Evolutionary conservation across 2,797 vertebrate genomes (phyloP).

Genomic region (Microchirus variegatus): DNA sequence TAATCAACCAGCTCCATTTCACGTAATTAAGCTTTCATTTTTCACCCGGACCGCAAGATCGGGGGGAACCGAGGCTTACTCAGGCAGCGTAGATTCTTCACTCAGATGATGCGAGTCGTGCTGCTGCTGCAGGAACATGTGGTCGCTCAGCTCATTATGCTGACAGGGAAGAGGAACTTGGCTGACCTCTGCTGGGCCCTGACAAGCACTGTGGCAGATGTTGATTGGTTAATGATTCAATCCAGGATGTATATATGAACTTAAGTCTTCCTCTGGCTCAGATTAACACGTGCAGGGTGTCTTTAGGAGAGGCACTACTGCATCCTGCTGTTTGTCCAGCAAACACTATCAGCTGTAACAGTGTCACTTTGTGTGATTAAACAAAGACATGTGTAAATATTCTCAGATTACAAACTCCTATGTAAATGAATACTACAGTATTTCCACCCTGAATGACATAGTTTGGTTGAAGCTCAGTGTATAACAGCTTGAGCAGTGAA

Average conservation of each 20-base stretch:
- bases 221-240: constrained; percentile 38
- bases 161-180: constrained; percentile 64
- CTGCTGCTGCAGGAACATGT: constrained; percentile 40
- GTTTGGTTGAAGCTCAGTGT: neutral
- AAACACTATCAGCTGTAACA: neutral
- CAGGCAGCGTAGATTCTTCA: constrained; percentile 33
- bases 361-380: neutral
- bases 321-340: constrained; percentile 6
- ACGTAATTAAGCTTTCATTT: constrained; percentile 28
- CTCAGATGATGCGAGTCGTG: constrained; percentile 13
- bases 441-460: neutral
- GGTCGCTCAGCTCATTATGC: constrained; percentile 29
- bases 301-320: constrained; percentile 5
- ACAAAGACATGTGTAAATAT: neutral
- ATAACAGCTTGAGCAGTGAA: neutral
- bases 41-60: constrained; percentile 4
- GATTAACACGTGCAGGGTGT: neutral
- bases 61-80: constrained; percentile 13
- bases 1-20: constrained; percentile 24
- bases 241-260: constrained; percentile 15
- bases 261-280: constrained; percentile 14
- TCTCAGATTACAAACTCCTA: neutral
- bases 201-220: constrained; percentile 52
- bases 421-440: neutral
- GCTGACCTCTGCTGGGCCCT: constrained; percentile 79